Evolutionary conservation across 2,888 invertebrate genomes (phyloP), one percentile per base, ranked within the genome.

Genomic region (Hylaea fasciaria): DNA sequence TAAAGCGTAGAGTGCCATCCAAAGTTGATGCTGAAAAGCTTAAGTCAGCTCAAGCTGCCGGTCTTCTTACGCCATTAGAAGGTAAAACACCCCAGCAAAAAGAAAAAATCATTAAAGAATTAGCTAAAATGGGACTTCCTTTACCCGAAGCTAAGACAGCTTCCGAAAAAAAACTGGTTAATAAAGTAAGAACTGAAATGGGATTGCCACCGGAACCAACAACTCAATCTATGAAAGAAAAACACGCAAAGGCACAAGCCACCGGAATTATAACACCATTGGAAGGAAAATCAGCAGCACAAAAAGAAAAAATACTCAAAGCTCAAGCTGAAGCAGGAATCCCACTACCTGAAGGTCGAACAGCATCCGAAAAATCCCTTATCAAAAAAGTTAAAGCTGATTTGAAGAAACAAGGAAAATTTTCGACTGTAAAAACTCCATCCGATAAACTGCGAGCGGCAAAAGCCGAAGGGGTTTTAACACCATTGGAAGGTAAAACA

Each of bases 121-220:
- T 47, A 72, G 14, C 70, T 58, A 28, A 32, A 39, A n/a, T n/a
- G 2, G 73, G 75, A 0, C 14, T 67, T 1, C 70, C 70, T 1
- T 56, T 78, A 0, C 76, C 79, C 0, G 70, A 76, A 57, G 69
- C 62, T 2, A 69, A 70, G 56, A 68, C 74, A 0, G 32, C 66
- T 0, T 79, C 78, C 0, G 77, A 79, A 45, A 75, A 71, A 45
- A 67, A 70, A 49, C 35, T 74, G 2, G 62, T 72, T 11, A 62
- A 70, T 10, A 76, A 75, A 53, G 65, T 76, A 1, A 53, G 68
- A 43, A 51, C 48, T 2, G 69, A 74, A 17, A 7, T 76, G n/a
- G 79, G 79, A 10, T 46, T 77, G 5, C 77, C 77, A 28, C 75
- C 74, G 28, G 73, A 73, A 65, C 72, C 76, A 14, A 62, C 63